A percentile compares a stretch with the other conserved stretches of the same genome.
Evolutionary conservation across 2,113 vertebrate species (phyloP).

Genomic region (Lichenostomus cassidix): DNA sequence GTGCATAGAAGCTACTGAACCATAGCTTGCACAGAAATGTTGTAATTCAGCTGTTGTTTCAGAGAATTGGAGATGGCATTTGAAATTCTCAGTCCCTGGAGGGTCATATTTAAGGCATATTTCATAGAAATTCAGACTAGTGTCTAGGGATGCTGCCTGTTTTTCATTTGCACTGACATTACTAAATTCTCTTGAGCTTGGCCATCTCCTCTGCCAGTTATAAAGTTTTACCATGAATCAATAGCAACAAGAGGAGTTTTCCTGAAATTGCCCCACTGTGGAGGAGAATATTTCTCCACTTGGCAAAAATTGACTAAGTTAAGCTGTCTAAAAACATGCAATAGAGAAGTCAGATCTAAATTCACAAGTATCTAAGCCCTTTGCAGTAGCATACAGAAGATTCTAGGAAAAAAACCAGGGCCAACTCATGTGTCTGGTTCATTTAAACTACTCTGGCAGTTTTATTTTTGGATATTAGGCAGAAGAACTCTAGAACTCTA

Average conservation of each 20-base stretch:
- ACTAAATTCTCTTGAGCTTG: conserved; percentile 6
- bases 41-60: background rate
- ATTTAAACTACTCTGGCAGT: background rate
- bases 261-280: background rate
- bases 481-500: background rate
- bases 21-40: background rate
- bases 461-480: background rate
- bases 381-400: background rate
- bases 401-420: background rate
- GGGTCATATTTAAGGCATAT: background rate
- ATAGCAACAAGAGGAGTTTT: background rate
- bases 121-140: background rate
- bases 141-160: background rate
- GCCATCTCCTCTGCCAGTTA: background rate
- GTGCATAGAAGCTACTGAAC: background rate
- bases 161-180: background rate
- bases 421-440: background rate
- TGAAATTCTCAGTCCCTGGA: background rate
- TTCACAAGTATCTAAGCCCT: background rate
- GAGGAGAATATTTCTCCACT: background rate
- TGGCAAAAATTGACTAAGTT: background rate
- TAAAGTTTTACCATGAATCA: background rate
- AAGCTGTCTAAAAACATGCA: background rate
- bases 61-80: background rate
- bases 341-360: background rate